phyloP scores from a whole-genome alignment of 1,140 invertebrate species.

The Neodiprion pinetum region DNA sequence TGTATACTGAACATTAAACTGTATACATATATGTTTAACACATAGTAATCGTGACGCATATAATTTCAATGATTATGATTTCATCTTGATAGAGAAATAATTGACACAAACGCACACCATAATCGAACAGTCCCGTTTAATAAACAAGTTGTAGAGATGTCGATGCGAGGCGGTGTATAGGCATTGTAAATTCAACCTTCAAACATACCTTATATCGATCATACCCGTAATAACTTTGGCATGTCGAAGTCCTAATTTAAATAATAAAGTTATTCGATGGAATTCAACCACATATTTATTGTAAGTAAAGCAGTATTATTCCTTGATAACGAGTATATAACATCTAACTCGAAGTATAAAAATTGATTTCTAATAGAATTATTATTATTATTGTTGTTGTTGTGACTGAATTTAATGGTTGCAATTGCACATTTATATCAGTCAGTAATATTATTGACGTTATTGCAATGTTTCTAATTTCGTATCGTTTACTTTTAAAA shows the following conservation, averaged over 20 bases:
- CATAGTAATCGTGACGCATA: no score
- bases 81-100: no score
- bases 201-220: no score
- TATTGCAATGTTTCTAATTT: not conserved
- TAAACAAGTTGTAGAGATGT: no score
- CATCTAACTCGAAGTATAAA: conserved; percentile 29
- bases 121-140: no score
- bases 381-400: conserved; percentile 30
- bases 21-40: no score
- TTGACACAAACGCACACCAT: no score
- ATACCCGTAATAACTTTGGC: no score
- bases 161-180: no score
- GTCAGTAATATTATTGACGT: conserved; percentile 28
- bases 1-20: not conserved
- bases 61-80: no score
- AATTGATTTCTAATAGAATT: conserved; percentile 33
- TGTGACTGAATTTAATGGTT: conserved; percentile 6
- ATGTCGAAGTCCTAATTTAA: no score
- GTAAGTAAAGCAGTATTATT: conserved; percentile 54
- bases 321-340: conserved; percentile 39
- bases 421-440: conserved; percentile 2
- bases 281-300: conserved; percentile 48
- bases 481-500: not conserved
- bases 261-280: conserved; percentile 31
- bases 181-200: no score